Evolutionary conservation across 2,113 vertebrate species (phyloP).

Genomic region (Genyomyrus donnyi): DNA sequence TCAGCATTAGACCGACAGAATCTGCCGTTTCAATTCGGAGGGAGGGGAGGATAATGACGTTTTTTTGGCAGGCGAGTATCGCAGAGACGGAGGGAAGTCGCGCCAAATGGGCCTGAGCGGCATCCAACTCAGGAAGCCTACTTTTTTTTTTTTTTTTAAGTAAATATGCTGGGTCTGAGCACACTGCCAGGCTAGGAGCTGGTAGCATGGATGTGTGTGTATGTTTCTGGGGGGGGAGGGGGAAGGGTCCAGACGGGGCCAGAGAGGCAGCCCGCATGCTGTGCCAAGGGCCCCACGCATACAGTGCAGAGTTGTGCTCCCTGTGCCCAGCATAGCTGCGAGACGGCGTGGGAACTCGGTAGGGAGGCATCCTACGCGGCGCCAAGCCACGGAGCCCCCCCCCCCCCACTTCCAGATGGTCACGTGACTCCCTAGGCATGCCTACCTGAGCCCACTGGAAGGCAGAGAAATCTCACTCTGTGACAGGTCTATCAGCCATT

Average conservation of each 20-base stretch:
- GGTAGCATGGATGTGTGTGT: not conserved
- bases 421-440: not conserved
- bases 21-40: slow-evolving; percentile 47
- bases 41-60: slow-evolving; percentile 43
- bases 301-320: slow-evolving; percentile 14
- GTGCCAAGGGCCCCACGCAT: slow-evolving; percentile 11
- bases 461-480: not conserved
- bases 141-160: slow-evolving; percentile 31
- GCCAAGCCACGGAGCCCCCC: not conserved
- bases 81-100: slow-evolving; percentile 32
- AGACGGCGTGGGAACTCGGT: not conserved
- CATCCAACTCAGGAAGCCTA: slow-evolving; percentile 38
- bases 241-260: not conserved
- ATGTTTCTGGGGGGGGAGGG: not conserved
- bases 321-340: not conserved
- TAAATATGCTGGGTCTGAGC: slow-evolving; percentile 24
- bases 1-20: slow-evolving; percentile 40
- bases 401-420: not conserved
- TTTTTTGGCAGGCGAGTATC: slow-evolving; percentile 41
- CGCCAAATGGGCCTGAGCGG: slow-evolving; percentile 36
- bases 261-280: not conserved
- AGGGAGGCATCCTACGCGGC: not conserved
- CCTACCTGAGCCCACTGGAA: not conserved
- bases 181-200: not conserved
- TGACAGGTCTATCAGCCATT: not conserved